Percentiles rank a stretch among this genome's conserved stretches.
Evolutionary conservation across 2,888 invertebrate genomes (phyloP).

Genomic region (Spisula solida): DNA sequence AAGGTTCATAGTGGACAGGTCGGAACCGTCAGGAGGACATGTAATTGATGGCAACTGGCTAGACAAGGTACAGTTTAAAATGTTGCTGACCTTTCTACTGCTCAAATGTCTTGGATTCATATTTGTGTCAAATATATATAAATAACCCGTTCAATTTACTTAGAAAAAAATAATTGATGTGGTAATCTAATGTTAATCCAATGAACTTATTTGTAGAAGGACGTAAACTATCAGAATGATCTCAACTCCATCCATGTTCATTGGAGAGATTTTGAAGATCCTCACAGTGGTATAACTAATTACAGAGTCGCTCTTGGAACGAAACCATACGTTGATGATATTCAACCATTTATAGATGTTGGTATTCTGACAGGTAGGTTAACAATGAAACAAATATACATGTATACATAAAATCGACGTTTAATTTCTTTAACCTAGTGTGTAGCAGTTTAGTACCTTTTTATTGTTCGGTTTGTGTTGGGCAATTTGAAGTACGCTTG

Average conservation of each 20-base stretch:
- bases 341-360: slow-evolving; percentile 61
- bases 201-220: slow-evolving; percentile 20
- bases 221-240: slow-evolving; percentile 54
- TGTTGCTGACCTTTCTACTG: neutral
- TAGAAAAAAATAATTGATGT: too few species aligned
- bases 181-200: too few species aligned
- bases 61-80: slow-evolving; percentile 14
- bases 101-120: neutral
- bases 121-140: neutral
- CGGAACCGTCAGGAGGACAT: slow-evolving; percentile 55
- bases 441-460: too few species aligned
- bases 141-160: too few species aligned
- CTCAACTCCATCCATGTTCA: slow-evolving; percentile 32
- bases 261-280: slow-evolving; percentile 74
- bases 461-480: too few species aligned
- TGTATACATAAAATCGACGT: too few species aligned
- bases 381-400: neutral
- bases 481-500: too few species aligned
- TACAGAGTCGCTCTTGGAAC: slow-evolving; percentile 73
- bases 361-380: slow-evolving; percentile 67
- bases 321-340: slow-evolving; percentile 54
- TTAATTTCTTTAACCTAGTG: too few species aligned
- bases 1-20: slow-evolving; percentile 46
- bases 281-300: slow-evolving; percentile 64
- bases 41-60: slow-evolving; percentile 53